Conservation (phyloP, 2,888 invertebrate species). For the Agrenia bidenticulata region DNA sequence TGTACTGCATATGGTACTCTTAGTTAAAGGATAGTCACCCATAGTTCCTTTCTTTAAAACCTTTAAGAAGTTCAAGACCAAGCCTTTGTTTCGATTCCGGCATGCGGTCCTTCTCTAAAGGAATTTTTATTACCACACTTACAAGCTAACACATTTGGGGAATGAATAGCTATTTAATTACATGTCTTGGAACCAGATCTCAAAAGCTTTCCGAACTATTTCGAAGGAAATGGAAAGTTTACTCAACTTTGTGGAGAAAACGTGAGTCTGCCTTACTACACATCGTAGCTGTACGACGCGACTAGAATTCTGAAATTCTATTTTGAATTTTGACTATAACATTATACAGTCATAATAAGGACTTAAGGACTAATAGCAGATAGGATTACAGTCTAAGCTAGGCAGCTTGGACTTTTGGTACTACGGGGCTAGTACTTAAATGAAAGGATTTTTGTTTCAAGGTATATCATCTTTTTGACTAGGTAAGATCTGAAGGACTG, state of each 20-base stretch:
- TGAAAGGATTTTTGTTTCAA: too few species aligned
- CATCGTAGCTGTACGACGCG: constrained; percentile 20
- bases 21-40: constrained; percentile 1
- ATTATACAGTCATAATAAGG: too few species aligned
- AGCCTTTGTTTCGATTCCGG: constrained; percentile 13
- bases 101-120: constrained; percentile 14
- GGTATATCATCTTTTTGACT: too few species aligned
- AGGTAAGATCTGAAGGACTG: too few species aligned
- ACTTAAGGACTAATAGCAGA: too few species aligned
- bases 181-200: constrained; percentile 34
- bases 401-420: too few species aligned
- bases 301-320: constrained; percentile 22
- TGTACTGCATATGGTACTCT: not conserved
- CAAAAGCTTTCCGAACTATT: constrained; percentile 15
- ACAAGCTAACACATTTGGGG: constrained; percentile 42
- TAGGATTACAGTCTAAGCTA: too few species aligned
- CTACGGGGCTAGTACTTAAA: too few species aligned
- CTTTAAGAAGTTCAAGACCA: not conserved
- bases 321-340: too few species aligned
- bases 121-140: constrained; percentile 45
- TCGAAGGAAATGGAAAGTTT: constrained; percentile 11
- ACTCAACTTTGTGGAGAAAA: constrained; percentile 4
- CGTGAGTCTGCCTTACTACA: constrained; percentile 14
- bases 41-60: constrained; percentile 4
- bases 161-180: constrained; percentile 50